A percentile compares a stretch with the other conserved stretches of the same genome.
Evolutionary conservation across 2,797 vertebrate species (phyloP).

Genomic region (Lepus townsendii): DNA sequence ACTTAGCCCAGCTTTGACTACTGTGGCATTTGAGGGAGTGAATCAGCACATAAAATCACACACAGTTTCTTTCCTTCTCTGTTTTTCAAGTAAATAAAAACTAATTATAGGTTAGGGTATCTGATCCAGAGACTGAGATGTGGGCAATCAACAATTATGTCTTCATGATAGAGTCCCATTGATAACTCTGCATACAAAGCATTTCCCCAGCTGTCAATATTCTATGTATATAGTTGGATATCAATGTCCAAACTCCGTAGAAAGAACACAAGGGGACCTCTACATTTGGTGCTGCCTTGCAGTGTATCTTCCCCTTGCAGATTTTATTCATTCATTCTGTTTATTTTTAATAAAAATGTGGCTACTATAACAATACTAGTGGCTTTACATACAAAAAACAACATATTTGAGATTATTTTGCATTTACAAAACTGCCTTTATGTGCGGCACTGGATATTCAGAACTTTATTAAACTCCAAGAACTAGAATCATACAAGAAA

Average conservation of each 20-base stretch:
- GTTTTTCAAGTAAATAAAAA: no score
- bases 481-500: not conserved
- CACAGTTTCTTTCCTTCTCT: no score
- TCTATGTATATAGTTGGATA: not conserved
- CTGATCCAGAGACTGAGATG: not conserved
- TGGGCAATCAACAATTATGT: not conserved
- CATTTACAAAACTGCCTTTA: constrained; percentile 55
- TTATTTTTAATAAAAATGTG: constrained; percentile 78
- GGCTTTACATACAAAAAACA: constrained; percentile 76
- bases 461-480: not conserved
- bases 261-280: not conserved
- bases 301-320: not conserved
- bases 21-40: not conserved
- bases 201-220: not conserved
- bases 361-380: constrained; percentile 69
- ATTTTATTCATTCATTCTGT: not conserved
- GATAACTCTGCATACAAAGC: not conserved
- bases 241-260: not conserved
- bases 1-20: no score
- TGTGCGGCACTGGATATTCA: constrained; percentile 55
- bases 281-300: not conserved
- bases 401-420: constrained; percentile 42
- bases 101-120: not conserved
- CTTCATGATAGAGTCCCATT: not conserved
- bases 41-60: no score